Evolutionary conservation across 2,888 invertebrate genomes (phyloP).

Genomic region (Plagodis pulveraria): DNA sequence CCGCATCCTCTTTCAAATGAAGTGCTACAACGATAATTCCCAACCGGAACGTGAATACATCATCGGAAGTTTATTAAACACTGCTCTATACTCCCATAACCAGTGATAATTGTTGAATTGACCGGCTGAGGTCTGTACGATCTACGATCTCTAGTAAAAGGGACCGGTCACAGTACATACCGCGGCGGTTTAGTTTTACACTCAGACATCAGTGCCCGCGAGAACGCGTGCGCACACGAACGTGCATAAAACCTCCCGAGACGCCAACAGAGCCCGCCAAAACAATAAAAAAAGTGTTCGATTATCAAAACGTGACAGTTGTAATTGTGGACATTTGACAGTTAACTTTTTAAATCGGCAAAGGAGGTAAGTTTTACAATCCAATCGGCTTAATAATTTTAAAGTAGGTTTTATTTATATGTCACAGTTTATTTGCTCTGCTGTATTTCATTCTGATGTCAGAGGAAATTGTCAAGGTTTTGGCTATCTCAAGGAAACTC

Average conservation of each 20-base stretch:
- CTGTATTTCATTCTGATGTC: conserved; percentile 28
- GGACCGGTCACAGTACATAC: conserved; percentile 47
- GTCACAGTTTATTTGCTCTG: conserved; percentile 30
- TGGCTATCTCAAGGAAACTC: conserved; percentile 25
- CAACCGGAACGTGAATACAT: conserved; percentile 67
- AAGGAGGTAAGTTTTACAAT: conserved; percentile 55
- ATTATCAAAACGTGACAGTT: conserved; percentile 55
- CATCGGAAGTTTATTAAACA: conserved; percentile 70
- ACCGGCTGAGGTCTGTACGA: conserved; percentile 32
- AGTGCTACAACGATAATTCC: conserved; percentile 44
- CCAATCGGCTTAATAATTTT: neutral
- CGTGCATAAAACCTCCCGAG: conserved; percentile 46
- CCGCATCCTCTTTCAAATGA: conserved; percentile 26
- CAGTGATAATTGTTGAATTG: conserved; percentile 52
- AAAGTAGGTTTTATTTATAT: conserved; percentile 10
- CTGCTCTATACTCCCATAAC: conserved; percentile 47
- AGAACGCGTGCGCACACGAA: conserved; percentile 54
- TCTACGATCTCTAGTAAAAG: conserved; percentile 66
- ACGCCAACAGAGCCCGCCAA: conserved; percentile 57
- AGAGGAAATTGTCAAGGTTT: conserved; percentile 35
- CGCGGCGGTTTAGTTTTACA: conserved; percentile 17
- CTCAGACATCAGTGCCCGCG: conserved; percentile 69
- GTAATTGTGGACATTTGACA: conserved; percentile 54
- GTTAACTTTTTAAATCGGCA: conserved; percentile 47
- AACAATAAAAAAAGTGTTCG: conserved; percentile 49